A percentile compares a stretch with the other conserved stretches of the same genome.
Conservation (phyloP, 30 jellyfish, hydroid and myxozoan genomes). For the Cassiopea xamachana region DNA sequence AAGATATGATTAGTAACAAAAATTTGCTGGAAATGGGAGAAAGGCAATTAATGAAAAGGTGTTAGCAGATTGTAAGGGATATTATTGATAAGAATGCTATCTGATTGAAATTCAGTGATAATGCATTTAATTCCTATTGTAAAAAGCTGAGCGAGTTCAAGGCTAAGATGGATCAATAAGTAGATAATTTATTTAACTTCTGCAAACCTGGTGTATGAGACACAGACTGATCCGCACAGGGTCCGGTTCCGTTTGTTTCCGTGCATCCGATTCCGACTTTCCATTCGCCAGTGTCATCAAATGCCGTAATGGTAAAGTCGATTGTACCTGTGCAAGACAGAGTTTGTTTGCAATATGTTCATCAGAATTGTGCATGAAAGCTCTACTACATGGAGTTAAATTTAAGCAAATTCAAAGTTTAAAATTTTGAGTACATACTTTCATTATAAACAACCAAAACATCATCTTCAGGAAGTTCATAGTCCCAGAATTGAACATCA, state of each 20-base stretch:
- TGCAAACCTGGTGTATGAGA: slow-evolving; percentile 27
- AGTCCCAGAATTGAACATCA: slow-evolving; percentile 37
- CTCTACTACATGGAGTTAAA: too few species aligned
- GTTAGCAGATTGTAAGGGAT: too few species aligned
- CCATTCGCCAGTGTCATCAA: slow-evolving; percentile 64
- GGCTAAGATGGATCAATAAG: too few species aligned
- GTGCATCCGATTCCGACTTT: slow-evolving; percentile 40
- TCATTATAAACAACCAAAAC: not conserved
- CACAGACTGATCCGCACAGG: slow-evolving; percentile 41
- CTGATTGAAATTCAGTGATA: too few species aligned
- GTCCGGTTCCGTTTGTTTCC: slow-evolving; percentile 53
- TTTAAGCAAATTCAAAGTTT: too few species aligned
- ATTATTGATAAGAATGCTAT: too few species aligned
- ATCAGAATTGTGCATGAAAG: too few species aligned
- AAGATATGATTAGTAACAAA: too few species aligned
- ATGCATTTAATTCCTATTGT: too few species aligned
- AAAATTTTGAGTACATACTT: not conserved
- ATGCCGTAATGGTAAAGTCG: slow-evolving; percentile 53
- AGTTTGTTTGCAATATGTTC: not conserved
- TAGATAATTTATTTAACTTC: not conserved
- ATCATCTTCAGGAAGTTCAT: not conserved
- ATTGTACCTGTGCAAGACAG: slow-evolving; percentile 24
- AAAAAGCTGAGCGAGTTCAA: too few species aligned
- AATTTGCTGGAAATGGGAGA: too few species aligned
- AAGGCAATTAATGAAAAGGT: too few species aligned